These are phyloP conservation scores for Hipparchia semele DNA, from an alignment of 2,888 invertebrate species.

Conservation along the genomic window DNA sequence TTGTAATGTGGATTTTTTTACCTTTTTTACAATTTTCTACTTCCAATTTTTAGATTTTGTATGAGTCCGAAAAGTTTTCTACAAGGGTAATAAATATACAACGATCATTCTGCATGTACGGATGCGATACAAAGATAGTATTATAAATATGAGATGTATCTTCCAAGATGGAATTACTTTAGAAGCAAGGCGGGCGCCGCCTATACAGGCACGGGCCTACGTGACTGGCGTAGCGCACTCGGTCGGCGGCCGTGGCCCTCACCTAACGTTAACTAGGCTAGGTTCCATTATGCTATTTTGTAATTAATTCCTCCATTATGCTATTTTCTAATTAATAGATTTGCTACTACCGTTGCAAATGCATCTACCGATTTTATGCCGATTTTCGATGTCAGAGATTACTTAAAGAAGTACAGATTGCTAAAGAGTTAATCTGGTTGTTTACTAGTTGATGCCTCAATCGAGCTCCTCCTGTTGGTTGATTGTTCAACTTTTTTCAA, in stretches of 20 bases:
- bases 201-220: conserved; percentile 55
- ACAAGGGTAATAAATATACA: neutral
- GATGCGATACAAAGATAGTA: neutral
- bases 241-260: conserved; percentile 56
- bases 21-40: no score
- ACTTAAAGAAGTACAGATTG: conserved; percentile 19
- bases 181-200: conserved; percentile 47
- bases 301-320: conserved; percentile 9
- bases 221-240: conserved; percentile 61
- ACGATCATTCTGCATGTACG: neutral
- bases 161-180: conserved; percentile 24
- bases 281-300: conserved; percentile 16
- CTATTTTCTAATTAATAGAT: neutral
- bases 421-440: neutral
- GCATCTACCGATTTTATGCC: no score
- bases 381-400: no score
- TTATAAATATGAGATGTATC: neutral
- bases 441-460: no score
- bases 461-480: no score
- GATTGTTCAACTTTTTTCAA: no score
- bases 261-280: conserved; percentile 36
- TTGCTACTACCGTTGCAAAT: neutral
- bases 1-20: no score
- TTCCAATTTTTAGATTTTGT: no score
- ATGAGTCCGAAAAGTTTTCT: neutral